Evolutionary conservation across 2,888 invertebrate genomes (phyloP).

Genomic region (Hirtodrosophila cameraria): DNA sequence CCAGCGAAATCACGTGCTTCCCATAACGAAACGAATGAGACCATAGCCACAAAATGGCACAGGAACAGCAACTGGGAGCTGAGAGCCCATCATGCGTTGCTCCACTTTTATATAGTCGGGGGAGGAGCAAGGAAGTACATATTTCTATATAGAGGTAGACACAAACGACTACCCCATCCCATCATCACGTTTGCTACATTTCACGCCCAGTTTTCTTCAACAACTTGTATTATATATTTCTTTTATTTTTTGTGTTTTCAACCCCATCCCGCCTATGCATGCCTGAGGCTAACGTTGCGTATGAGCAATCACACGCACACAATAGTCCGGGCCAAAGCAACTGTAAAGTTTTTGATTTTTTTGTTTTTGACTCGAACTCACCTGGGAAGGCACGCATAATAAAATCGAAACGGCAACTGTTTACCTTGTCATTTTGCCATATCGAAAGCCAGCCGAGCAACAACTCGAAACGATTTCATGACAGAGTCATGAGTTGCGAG

Average conservation of each 20-base stretch:
- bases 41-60: slow-evolving; percentile 36
- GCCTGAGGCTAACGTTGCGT: slow-evolving; percentile 47
- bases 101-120: slow-evolving; percentile 5
- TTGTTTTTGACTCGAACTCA: slow-evolving; percentile 38
- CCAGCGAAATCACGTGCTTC: slow-evolving; percentile 72
- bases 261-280: slow-evolving; percentile 3
- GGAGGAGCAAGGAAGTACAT: no score
- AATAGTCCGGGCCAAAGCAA: slow-evolving; percentile 8
- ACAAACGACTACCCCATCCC: slow-evolving; percentile 10
- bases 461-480: no score
- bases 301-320: slow-evolving; percentile 62
- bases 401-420: slow-evolving; percentile 58
- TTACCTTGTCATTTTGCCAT: slow-evolving; percentile 42
- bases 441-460: no score
- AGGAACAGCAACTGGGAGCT: no score
- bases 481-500: no score
- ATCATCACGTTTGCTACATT: slow-evolving; percentile 29
- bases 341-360: slow-evolving; percentile 31
- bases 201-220: slow-evolving; percentile 37
- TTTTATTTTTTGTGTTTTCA: slow-evolving; percentile 3
- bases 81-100: slow-evolving; percentile 39
- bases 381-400: slow-evolving; percentile 29
- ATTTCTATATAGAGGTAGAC: slow-evolving; percentile 4
- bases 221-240: slow-evolving; percentile 21
- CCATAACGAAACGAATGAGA: slow-evolving; percentile 52